Conservation (phyloP, 2,113 vertebrate species). For the Danio rerio region GRCz12tu NC_133191.1:50550001-50550500, state of each 20-base stretch:
- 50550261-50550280: neutral
- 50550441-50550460: neutral
- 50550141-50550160: too few relatives aligned
- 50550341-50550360: neutral
- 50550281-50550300: neutral
- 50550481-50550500: conserved; percentile 78
- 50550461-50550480: neutral
- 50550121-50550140: too few relatives aligned
- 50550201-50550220: neutral
- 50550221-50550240: neutral
- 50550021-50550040: neutral
- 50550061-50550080: too few relatives aligned
- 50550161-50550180: too few relatives aligned
- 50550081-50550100: too few relatives aligned
- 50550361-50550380: too few relatives aligned
- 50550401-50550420: too few relatives aligned
- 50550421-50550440: too few relatives aligned
- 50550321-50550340: neutral
- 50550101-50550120: too few relatives aligned
- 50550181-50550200: neutral
- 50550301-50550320: neutral
- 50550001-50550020: too few relatives aligned
- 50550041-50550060: neutral
- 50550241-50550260: neutral
- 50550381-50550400: too few relatives aligned